Evolutionary conservation across 2,113 vertebrate genomes (phyloP).

Genomic region (Campylomormyrus tamandua): DNA sequence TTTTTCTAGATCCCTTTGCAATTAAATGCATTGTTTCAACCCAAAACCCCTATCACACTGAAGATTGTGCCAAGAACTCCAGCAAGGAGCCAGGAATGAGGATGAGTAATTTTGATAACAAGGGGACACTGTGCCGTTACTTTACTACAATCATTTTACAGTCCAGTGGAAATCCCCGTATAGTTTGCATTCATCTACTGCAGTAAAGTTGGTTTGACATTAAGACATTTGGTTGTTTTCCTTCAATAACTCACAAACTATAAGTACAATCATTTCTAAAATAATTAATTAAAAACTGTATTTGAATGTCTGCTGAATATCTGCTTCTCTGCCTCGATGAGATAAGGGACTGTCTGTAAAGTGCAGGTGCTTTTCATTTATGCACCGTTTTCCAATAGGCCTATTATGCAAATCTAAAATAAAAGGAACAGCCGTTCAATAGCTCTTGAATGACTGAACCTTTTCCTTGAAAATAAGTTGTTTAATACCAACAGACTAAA

Average conservation of each 20-base stretch:
- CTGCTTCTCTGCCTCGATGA: neutral
- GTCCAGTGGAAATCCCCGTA: neutral
- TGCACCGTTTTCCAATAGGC: neutral
- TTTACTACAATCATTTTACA: neutral
- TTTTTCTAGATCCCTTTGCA: slow-evolving; percentile 52
- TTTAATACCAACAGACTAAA: neutral
- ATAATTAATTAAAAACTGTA: neutral
- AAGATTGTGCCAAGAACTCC: slow-evolving; percentile 49
- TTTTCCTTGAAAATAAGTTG: neutral
- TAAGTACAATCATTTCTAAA: neutral
- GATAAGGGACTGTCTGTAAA: neutral
- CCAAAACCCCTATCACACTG: slow-evolving; percentile 55
- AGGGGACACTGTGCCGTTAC: neutral
- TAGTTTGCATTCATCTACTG: neutral
- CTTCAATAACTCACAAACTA: neutral
- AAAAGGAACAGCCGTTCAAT: neutral
- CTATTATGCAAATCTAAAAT: neutral
- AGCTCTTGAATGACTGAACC: neutral
- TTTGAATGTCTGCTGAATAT: neutral
- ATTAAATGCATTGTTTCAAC: slow-evolving; percentile 43
- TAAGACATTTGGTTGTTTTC: neutral
- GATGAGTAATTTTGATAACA: neutral
- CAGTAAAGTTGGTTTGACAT: neutral
- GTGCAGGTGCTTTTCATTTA: neutral
- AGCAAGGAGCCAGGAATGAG: neutral